Evolutionary conservation across 2,797 vertebrate species (phyloP).

Genomic region (Onychomys arenicola): DNA sequence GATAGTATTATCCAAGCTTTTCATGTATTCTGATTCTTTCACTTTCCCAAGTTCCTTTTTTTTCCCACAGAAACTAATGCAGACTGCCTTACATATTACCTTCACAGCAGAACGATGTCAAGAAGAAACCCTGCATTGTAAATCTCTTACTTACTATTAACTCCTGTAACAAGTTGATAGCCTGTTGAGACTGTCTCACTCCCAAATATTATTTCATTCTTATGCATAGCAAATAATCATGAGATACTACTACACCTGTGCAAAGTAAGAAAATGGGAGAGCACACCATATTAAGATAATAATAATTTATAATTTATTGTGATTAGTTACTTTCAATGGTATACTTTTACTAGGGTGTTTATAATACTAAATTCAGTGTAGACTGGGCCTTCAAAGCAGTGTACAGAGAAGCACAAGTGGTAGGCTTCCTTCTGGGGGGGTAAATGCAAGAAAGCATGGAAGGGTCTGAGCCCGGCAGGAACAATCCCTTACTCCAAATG

Average conservation of each 20-base stretch:
- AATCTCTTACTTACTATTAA: slow-evolving; percentile 88
- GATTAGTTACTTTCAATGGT: background rate
- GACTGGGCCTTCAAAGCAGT: background rate
- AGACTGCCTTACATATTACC: background rate
- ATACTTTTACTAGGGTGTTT: background rate
- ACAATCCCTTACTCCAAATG: background rate
- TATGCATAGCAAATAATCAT: slow-evolving; percentile 91
- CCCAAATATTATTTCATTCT: slow-evolving; percentile 90
- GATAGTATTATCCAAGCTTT: background rate
- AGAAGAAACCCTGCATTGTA: slow-evolving; percentile 90
- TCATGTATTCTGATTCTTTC: background rate
- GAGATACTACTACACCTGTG: slow-evolving; percentile 88
- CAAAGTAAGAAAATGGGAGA: slow-evolving; percentile 30
- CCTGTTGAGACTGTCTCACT: slow-evolving; percentile 91
- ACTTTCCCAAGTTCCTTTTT: background rate
- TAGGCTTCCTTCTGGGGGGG: background rate
- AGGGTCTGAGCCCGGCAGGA: background rate
- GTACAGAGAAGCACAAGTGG: background rate
- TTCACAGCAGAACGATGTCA: slow-evolving; percentile 85
- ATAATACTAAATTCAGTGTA: background rate
- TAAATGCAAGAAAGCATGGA: background rate
- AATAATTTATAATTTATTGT: background rate
- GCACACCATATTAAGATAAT: background rate
- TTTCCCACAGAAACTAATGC: background rate
- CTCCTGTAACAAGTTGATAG: slow-evolving; percentile 93